Percentiles rank a stretch among this genome's conserved stretches.
These are phyloP conservation scores for Zygaena filipendulae DNA, from an alignment of 2,888 invertebrate species.

Conservation along the genomic window DNA sequence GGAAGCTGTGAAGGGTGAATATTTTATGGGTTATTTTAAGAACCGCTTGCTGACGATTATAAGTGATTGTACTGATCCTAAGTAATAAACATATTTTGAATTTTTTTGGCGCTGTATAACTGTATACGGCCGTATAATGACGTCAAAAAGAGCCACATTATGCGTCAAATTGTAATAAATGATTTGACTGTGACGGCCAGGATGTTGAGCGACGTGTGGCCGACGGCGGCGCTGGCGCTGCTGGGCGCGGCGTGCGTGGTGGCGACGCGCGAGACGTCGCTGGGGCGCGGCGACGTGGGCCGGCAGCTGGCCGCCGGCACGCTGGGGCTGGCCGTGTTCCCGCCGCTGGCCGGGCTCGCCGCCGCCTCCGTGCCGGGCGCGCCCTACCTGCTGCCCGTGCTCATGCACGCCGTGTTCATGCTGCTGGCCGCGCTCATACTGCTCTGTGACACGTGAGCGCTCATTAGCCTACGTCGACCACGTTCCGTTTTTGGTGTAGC, in stretches of 20 bases:
- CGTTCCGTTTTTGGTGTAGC: background rate
- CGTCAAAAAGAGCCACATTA: too few species aligned
- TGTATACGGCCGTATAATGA: too few species aligned
- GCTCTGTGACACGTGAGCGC: conserved; percentile 60
- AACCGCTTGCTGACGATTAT: too few species aligned
- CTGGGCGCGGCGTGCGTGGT: conserved; percentile 83
- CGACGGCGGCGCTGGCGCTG: conserved; percentile 76
- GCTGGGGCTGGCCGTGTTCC: conserved; percentile 76
- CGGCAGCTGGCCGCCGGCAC: conserved; percentile 82
- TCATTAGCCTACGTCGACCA: too few species aligned
- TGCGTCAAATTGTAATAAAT: too few species aligned
- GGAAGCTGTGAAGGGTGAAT: too few species aligned
- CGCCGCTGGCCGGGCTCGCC: conserved; percentile 67
- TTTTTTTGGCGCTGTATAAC: too few species aligned
- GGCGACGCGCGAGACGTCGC: conserved; percentile 82
- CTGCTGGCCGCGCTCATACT: conserved; percentile 69
- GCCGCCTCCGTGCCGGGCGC: conserved; percentile 40
- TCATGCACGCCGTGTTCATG: conserved; percentile 69
- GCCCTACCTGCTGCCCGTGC: conserved; percentile 64
- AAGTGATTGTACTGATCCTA: too few species aligned
- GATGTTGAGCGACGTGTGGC: conserved; percentile 80
- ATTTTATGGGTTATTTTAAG: too few species aligned
- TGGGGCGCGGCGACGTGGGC: conserved; percentile 83
- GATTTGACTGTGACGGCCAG: too few species aligned
- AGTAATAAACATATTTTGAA: too few species aligned